These are phyloP conservation scores for Lomographa bimaculata DNA, from an alignment of 2,888 invertebrate species.

Conservation along the genomic window DNA sequence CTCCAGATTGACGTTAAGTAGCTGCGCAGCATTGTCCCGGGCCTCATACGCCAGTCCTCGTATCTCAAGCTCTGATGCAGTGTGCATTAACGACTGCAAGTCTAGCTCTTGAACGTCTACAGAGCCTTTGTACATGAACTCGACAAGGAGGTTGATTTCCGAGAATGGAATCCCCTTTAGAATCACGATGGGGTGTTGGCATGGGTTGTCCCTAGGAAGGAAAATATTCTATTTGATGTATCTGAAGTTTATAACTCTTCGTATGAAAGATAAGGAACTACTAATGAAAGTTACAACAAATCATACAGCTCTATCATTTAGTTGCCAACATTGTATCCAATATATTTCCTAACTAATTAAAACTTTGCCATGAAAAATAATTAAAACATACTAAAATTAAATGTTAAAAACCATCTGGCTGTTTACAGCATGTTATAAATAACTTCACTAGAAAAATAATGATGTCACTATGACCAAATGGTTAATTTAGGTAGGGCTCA, in stretches of 20 bases:
- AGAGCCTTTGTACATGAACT: slow-evolving; percentile 89
- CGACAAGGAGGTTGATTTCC: slow-evolving; percentile 86
- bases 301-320: not conserved
- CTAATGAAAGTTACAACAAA: too few species aligned
- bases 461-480: slow-evolving; percentile 69
- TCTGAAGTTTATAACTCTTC: too few species aligned
- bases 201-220: slow-evolving; percentile 85
- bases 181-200: slow-evolving; percentile 89
- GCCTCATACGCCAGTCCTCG: slow-evolving; percentile 85
- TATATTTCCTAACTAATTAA: slow-evolving; percentile 1
- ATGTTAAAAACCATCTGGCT: slow-evolving; percentile 48
- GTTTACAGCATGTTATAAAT: slow-evolving; percentile 59
- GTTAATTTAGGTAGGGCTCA: slow-evolving; percentile 43
- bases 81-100: slow-evolving; percentile 85
- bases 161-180: slow-evolving; percentile 86
- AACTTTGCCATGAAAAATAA: slow-evolving; percentile 20
- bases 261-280: too few species aligned
- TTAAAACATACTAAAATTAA: slow-evolving; percentile 32
- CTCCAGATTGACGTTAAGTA: slow-evolving; percentile 79
- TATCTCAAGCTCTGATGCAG: slow-evolving; percentile 87
- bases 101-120: slow-evolving; percentile 86
- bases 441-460: slow-evolving; percentile 67
- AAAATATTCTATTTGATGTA: slow-evolving; percentile 23
- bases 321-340: not conserved
- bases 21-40: slow-evolving; percentile 81